A percentile compares a stretch with the other conserved stretches of the same genome.
These are phyloP conservation scores for Henicopernis longicauda DNA, from an alignment of 2,113 vertebrate genomes.

Conservation along the genomic window DNA sequence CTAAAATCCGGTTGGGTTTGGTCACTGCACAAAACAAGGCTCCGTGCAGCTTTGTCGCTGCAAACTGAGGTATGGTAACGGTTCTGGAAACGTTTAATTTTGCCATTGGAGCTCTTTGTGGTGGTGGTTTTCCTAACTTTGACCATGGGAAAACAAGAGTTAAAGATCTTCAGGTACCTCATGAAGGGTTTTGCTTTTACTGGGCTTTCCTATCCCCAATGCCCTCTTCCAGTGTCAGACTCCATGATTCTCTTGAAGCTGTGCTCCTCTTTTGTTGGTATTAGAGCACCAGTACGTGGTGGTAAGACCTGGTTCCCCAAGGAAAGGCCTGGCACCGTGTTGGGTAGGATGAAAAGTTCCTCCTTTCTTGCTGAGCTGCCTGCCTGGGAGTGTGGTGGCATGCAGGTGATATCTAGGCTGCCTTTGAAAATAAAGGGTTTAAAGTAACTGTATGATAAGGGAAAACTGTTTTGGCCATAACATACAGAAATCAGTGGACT, in stretches of 20 bases:
- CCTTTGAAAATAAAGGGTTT: background rate
- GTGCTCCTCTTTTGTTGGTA: background rate
- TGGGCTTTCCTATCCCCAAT: background rate
- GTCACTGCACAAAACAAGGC: background rate
- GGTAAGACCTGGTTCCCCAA: background rate
- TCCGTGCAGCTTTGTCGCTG: background rate
- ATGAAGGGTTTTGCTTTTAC: background rate
- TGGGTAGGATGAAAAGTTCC: background rate
- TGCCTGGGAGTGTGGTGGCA: background rate
- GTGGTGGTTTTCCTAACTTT: background rate
- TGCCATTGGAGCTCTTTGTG: background rate
- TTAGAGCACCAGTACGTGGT: accelerated
- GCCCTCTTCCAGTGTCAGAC: background rate
- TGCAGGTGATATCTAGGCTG: background rate
- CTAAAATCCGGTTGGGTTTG: background rate
- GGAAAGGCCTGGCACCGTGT: background rate
- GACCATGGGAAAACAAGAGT: background rate
- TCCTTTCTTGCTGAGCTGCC: background rate
- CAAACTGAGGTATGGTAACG: background rate
- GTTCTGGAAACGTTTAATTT: background rate
- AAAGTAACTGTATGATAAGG: background rate
- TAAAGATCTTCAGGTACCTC: background rate
- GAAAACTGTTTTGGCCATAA: background rate
- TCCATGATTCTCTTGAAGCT: background rate
- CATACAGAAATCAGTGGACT: background rate